Conservation (phyloP, 1,140 invertebrate species). For the Triops cancriformis region DNA sequence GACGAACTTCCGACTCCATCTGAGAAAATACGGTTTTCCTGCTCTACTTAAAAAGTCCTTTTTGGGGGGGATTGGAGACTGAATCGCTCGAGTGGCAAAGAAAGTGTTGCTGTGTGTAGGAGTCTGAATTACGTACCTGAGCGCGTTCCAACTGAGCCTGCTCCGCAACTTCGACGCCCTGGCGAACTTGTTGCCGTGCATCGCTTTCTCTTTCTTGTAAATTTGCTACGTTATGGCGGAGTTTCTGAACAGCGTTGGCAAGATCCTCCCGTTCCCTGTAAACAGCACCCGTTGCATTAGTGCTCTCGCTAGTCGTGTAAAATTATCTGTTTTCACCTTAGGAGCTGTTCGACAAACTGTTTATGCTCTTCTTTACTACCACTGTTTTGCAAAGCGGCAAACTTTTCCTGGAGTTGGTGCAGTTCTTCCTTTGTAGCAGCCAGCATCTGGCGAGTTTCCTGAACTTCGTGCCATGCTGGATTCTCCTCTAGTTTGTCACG, state of each 20-base stretch:
- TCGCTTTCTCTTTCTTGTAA: slow-evolving; percentile 25
- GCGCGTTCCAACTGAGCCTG: slow-evolving; percentile 27
- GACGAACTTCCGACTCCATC: slow-evolving; percentile 26
- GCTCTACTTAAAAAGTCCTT: background rate
- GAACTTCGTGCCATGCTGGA: background rate
- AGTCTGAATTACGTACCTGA: slow-evolving; percentile 18
- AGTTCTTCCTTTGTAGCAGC: background rate
- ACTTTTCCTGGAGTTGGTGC: slow-evolving; percentile 17
- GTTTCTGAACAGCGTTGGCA: slow-evolving; percentile 16
- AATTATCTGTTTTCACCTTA: slow-evolving; percentile 5
- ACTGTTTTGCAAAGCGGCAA: background rate
- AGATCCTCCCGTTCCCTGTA: slow-evolving; percentile 19
- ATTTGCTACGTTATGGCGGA: slow-evolving; percentile 16
- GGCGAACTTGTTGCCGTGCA: slow-evolving; percentile 22
- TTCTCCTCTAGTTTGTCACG: background rate
- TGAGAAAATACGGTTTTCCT: background rate
- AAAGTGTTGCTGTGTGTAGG: background rate
- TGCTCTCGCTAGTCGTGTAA: background rate
- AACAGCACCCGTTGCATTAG: background rate
- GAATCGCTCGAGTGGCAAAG: background rate
- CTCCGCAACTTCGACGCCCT: slow-evolving; percentile 26
- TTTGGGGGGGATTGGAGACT: background rate
- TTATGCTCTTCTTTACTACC: background rate
- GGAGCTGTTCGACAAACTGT: background rate
- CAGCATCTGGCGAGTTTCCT: background rate